phyloP scores from a whole-genome alignment of 1,140 invertebrate species.

The Brachionus rubens region DNA sequence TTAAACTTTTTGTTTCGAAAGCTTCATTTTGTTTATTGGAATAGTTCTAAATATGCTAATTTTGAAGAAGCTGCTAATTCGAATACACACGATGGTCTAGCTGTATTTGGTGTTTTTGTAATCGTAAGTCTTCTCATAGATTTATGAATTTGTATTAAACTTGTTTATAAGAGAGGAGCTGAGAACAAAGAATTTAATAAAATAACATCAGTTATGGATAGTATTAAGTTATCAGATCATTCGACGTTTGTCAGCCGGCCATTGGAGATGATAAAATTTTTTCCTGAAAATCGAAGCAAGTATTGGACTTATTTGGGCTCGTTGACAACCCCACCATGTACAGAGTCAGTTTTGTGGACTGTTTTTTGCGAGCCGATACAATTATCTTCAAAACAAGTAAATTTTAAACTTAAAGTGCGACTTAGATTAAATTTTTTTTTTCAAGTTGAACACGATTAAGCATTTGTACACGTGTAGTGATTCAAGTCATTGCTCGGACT shows the following conservation, averaged over 20 bases:
- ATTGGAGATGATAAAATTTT: conserved; percentile 1
- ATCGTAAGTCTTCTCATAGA: conserved; percentile 63
- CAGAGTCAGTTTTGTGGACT: conserved; percentile 81
- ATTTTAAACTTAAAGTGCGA: not conserved
- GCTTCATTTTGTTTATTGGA: conserved; percentile 93
- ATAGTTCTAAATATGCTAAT: conserved; percentile 75
- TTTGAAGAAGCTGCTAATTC: conserved; percentile 71
- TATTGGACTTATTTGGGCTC: conserved; percentile 76
- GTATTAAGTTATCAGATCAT: not conserved
- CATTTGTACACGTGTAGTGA: not conserved
- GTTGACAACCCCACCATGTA: conserved; percentile 82
- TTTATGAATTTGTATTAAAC: not conserved
- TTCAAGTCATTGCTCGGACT: not conserved
- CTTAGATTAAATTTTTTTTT: not conserved
- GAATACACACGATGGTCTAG: conserved; percentile 76
- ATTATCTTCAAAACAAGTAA: conserved; percentile 19
- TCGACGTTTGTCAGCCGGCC: not conserved
- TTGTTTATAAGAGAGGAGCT: not conserved
- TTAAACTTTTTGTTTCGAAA: conserved; percentile 52
- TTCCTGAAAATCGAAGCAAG: not conserved
- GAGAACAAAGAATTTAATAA: not conserved
- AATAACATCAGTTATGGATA: not conserved
- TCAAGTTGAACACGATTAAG: conserved; percentile 4
- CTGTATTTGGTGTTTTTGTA: conserved; percentile 83
- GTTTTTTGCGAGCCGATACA: conserved; percentile 69